phyloP scores from a whole-genome alignment of 2,888 invertebrate genomes.

The Ophion ventricosus region DNA sequence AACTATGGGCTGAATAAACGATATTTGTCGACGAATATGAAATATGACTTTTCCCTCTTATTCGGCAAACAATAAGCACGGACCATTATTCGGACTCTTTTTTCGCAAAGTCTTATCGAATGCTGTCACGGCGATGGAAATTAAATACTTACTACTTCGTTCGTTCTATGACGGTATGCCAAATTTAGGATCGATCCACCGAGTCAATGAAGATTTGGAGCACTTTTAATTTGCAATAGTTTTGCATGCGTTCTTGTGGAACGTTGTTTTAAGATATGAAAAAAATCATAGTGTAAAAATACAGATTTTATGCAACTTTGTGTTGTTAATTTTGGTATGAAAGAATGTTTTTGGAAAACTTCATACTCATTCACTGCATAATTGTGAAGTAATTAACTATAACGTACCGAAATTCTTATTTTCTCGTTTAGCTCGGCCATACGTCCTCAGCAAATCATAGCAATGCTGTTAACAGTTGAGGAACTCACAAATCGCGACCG shows the following conservation, averaged over 20 bases:
- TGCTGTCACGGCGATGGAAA: neutral
- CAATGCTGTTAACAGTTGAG: neutral
- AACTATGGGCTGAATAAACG: constrained; percentile 80
- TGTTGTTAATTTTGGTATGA: no score
- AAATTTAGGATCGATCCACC: neutral
- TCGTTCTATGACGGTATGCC: neutral
- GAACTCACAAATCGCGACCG: neutral
- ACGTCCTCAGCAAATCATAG: neutral
- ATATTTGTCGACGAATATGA: constrained; percentile 72
- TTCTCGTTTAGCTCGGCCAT: neutral
- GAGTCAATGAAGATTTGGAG: neutral
- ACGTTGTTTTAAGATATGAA: neutral
- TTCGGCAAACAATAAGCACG: neutral
- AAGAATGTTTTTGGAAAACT: neutral
- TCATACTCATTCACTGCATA: neutral
- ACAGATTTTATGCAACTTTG: no score
- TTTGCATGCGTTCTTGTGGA: neutral
- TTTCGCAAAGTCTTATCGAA: neutral
- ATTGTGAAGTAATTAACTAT: neutral
- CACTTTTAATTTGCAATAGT: neutral
- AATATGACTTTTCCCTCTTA: neutral
- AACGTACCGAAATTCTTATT: neutral
- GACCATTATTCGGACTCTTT: constrained; percentile 58
- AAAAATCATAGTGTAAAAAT: no score
- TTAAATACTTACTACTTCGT: neutral